Conservation (phyloP, 2,797 vertebrate genomes). For the Lutjanus argentimaculatus region DNA sequence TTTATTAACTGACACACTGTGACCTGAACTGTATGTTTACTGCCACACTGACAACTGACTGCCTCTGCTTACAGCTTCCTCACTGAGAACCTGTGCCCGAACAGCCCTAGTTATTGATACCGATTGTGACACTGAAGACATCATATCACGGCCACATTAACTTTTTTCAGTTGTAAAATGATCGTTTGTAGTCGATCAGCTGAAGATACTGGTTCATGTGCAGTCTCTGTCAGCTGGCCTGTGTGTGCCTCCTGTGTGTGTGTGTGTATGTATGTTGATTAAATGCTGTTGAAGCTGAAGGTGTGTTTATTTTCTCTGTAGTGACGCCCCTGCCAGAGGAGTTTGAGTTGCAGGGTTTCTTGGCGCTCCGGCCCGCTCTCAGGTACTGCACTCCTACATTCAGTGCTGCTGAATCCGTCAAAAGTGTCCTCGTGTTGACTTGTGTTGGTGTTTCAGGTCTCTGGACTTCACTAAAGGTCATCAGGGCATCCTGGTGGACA, state of each 20-base stretch:
- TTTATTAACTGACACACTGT: too few species aligned
- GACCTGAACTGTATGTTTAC: too few species aligned
- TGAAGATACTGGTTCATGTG: neutral
- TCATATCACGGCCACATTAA: too few species aligned
- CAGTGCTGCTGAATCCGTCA: neutral
- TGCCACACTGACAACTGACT: too few species aligned
- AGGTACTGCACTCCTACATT: slow-evolving; percentile 80
- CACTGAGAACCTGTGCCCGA: too few species aligned
- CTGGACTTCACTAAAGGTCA: slow-evolving; percentile 99
- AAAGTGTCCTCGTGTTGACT: neutral
- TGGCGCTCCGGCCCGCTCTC: slow-evolving; percentile 95
- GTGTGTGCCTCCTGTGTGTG: neutral
- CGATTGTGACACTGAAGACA: too few species aligned
- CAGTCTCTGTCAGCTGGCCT: neutral
- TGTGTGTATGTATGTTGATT: too few species aligned
- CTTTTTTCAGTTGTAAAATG: too few species aligned
- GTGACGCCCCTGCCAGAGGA: slow-evolving; percentile 97
- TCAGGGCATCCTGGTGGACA: slow-evolving; percentile 93
- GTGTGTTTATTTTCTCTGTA: slow-evolving; percentile 67
- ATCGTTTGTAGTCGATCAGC: neutral
- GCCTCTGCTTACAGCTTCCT: too few species aligned
- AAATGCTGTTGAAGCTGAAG: neutral
- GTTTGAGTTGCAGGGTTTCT: slow-evolving; percentile 98
- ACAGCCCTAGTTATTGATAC: too few species aligned
- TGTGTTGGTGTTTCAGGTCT: slow-evolving; percentile 83